Conservation (phyloP, 1,140 invertebrate genomes). For the Bombus difficillimus region DNA sequence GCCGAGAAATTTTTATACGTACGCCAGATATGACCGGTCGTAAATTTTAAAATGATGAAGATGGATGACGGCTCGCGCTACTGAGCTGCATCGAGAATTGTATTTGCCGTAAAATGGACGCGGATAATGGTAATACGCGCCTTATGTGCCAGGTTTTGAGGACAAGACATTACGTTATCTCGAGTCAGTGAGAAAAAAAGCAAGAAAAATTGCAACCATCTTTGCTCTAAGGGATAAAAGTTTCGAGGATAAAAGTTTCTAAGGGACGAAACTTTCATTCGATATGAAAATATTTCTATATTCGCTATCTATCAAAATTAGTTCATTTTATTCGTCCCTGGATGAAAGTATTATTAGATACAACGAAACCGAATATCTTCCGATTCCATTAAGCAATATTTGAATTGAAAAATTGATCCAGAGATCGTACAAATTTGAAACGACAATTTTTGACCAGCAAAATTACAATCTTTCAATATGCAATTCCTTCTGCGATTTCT, state of each 20-base stretch:
- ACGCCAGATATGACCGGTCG: neutral
- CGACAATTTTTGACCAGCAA: no score
- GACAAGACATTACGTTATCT: neutral
- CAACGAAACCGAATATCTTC: no score
- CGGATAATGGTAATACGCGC: slow-evolving; percentile 14
- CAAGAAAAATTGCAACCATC: neutral
- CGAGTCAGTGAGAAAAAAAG: neutral
- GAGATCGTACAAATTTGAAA: no score
- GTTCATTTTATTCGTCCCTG: no score
- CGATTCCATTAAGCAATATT: no score
- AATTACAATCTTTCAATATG: no score
- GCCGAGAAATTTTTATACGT: slow-evolving; percentile 2
- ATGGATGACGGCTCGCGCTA: slow-evolving; percentile 16
- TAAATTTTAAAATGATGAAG: slow-evolving; percentile 39
- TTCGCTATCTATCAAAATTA: no score
- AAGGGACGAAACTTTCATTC: no score
- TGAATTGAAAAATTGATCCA: no score
- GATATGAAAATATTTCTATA: no score
- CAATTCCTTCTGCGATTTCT: no score
- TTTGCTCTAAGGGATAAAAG: neutral
- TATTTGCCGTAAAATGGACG: slow-evolving; percentile 18
- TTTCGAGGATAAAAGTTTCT: neutral
- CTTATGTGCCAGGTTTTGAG: neutral
- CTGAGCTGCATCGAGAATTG: neutral
- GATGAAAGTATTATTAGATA: no score